Evolutionary conservation across 1,140 invertebrate genomes (phyloP).

Genomic region (Trichonephila clavipes): DNA sequence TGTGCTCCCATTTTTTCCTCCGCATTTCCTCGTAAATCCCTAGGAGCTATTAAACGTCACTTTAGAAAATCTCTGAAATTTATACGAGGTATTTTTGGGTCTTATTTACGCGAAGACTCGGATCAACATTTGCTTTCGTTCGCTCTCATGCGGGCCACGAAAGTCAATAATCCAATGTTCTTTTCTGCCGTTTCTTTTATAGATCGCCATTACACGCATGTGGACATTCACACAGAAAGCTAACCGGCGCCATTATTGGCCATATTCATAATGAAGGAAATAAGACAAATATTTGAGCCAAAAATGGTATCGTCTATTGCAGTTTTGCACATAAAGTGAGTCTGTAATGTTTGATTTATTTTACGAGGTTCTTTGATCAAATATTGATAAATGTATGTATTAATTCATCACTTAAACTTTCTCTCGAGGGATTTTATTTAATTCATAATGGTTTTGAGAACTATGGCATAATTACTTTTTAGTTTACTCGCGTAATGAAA

Average conservation of each 20-base stretch:
- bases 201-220: constrained; percentile 19
- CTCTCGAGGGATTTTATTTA: no score
- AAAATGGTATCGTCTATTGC: no score
- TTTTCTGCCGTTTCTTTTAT: constrained; percentile 39
- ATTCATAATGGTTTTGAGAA: no score
- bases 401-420: no score
- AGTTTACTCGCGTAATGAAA: no score
- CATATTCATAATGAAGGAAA: background rate
- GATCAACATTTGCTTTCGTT: constrained; percentile 47
- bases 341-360: no score
- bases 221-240: background rate
- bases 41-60: constrained; percentile 51
- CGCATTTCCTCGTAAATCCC: constrained; percentile 29
- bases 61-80: constrained; percentile 60
- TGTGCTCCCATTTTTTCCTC: background rate
- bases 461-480: no score
- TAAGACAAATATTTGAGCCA: no score
- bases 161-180: constrained; percentile 60
- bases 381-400: no score
- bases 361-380: no score
- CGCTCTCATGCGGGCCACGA: constrained; percentile 45
- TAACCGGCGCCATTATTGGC: background rate
- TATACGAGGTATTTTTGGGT: constrained; percentile 60
- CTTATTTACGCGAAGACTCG: constrained; percentile 48
- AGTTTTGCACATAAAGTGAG: no score